phyloP scores from a whole-genome alignment of 1,140 invertebrate species.

The Drosophila melanica region DNA sequence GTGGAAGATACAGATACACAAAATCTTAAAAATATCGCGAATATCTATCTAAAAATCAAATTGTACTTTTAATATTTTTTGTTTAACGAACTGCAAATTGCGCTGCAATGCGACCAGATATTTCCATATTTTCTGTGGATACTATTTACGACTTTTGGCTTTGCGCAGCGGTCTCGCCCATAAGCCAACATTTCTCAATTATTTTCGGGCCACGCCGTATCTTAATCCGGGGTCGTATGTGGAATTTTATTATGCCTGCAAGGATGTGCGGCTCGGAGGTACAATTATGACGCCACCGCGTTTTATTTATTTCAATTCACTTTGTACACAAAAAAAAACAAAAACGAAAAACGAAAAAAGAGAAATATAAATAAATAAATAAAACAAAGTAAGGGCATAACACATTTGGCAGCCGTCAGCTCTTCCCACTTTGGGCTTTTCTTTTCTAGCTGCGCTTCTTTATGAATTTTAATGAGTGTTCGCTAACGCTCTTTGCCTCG shows the following conservation, averaged over 20 bases:
- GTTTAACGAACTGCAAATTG: neutral
- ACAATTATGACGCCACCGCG: conserved; percentile 72
- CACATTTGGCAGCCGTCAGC: conserved; percentile 33
- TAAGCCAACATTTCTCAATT: conserved; percentile 37
- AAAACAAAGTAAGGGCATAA: conserved; percentile 50
- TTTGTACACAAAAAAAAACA: conserved; percentile 25
- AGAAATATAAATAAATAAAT: conserved; percentile 30
- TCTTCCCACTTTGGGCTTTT: conserved; percentile 22
- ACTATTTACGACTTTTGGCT: conserved; percentile 41
- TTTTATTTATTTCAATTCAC: conserved; percentile 79
- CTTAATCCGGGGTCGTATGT: conserved; percentile 45
- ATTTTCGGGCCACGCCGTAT: conserved; percentile 45
- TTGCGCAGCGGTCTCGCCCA: neutral
- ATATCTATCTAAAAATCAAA: neutral
- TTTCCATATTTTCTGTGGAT: conserved; percentile 55
- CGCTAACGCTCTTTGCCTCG: conserved; percentile 44
- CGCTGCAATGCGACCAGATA: conserved; percentile 2
- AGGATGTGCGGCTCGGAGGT: conserved; percentile 52
- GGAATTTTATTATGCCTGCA: conserved; percentile 71
- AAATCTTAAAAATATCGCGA: too few relatives aligned
- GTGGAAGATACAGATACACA: too few relatives aligned
- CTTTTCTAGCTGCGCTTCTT: conserved; percentile 39
- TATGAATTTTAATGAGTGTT: conserved; percentile 78
- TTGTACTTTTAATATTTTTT: neutral
- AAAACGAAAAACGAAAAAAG: conserved; percentile 3